A percentile compares a stretch with the other conserved stretches of the same genome.
Evolutionary conservation across 2,113 vertebrate genomes (phyloP).

Genomic region (Scomber japonicus): DNA sequence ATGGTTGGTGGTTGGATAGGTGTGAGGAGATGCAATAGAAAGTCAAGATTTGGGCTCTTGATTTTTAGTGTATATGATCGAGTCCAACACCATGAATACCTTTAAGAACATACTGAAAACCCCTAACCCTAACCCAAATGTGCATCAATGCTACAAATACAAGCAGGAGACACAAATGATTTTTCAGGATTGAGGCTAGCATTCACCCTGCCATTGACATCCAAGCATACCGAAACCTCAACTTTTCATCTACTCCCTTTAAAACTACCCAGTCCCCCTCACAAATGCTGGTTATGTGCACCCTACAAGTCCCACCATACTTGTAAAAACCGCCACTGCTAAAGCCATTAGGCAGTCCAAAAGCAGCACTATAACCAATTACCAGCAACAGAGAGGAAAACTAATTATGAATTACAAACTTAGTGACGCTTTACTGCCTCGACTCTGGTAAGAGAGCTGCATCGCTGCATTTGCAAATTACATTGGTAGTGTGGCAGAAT

Average conservation of each 20-base stretch:
- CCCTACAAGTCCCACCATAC: conserved; percentile 7
- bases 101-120: too few relatives aligned
- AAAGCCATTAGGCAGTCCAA: conserved; percentile 66
- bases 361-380: conserved; percentile 66
- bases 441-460: conserved; percentile 57
- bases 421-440: conserved; percentile 71
- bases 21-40: too few relatives aligned
- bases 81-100: too few relatives aligned
- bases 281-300: background rate
- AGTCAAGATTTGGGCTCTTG: too few relatives aligned
- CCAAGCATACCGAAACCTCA: too few relatives aligned
- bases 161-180: too few relatives aligned
- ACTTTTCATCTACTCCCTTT: background rate
- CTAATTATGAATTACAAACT: conserved; percentile 79
- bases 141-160: too few relatives aligned
- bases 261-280: background rate
- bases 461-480: conserved; percentile 76
- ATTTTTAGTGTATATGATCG: too few relatives aligned
- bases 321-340: conserved; percentile 12
- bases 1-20: too few relatives aligned
- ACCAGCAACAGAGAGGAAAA: conserved; percentile 69
- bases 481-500: conserved; percentile 60
- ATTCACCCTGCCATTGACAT: too few relatives aligned
- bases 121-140: too few relatives aligned
- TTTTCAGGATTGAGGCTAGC: too few relatives aligned